Evolutionary conservation across 2,113 vertebrate species (phyloP).

Genomic region (Thermophis baileyi): DNA sequence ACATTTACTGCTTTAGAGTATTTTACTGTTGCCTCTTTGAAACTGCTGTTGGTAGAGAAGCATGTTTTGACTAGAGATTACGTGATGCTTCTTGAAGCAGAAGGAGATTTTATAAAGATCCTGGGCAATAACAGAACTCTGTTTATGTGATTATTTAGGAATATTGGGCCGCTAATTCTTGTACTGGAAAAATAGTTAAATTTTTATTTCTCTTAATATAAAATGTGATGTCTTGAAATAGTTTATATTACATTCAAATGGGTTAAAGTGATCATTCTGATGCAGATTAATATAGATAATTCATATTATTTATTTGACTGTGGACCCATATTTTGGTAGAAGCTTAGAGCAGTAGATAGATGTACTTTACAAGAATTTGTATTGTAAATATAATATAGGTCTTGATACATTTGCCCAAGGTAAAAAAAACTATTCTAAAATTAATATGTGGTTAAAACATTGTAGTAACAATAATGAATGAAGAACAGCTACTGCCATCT

Average conservation of each 20-base stretch:
- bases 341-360: background rate
- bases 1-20: background rate
- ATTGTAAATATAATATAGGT: background rate
- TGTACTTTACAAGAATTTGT: background rate
- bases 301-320: background rate
- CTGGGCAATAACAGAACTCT: background rate
- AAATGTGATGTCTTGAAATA: background rate
- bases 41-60: background rate
- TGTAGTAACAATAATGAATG: background rate
- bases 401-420: background rate
- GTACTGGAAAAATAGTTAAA: background rate
- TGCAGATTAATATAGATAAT: background rate
- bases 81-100: background rate
- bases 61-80: background rate
- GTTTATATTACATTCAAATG: background rate
- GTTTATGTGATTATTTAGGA: background rate
- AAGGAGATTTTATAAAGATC: background rate
- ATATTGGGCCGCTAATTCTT: background rate
- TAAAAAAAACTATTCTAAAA: background rate
- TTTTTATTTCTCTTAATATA: background rate
- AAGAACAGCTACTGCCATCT: background rate
- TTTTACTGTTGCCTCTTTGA: background rate
- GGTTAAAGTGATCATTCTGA: background rate
- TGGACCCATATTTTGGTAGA: background rate
- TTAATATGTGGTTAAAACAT: background rate